A percentile compares a stretch with the other conserved stretches of the same genome.
phyloP scores from a whole-genome alignment of 2,888 invertebrate genomes.

The Hyposoter dolosus region DNA sequence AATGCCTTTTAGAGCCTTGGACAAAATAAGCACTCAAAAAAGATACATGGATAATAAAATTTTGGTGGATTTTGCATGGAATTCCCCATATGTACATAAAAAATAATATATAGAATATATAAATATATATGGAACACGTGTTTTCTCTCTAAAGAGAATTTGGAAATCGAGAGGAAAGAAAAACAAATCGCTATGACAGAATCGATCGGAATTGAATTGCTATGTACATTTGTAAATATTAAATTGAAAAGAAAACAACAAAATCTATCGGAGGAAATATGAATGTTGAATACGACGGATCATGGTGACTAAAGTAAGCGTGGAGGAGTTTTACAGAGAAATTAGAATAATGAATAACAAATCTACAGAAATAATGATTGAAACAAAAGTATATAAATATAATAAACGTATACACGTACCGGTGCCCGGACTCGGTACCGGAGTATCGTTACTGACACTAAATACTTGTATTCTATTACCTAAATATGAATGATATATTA shows the following conservation, averaged over 20 bases:
- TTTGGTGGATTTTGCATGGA: conserved; percentile 24
- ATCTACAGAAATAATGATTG: conserved; percentile 15
- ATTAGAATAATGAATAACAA: conserved; percentile 32
- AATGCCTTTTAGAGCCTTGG: conserved; percentile 6
- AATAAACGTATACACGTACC: conserved; percentile 63
- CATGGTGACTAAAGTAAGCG: conserved; percentile 65
- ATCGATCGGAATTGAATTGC: conserved; percentile 73
- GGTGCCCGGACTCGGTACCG: conserved; percentile 70
- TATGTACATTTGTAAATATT: conserved; percentile 78
- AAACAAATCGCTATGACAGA: conserved; percentile 31
- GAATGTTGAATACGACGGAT: conserved; percentile 63
- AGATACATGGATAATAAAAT: conserved; percentile 9
- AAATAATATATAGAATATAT: conserved; percentile 13
- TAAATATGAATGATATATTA: conserved; percentile 65
- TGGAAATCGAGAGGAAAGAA: conserved; percentile 12
- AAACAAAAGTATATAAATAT: conserved; percentile 45
- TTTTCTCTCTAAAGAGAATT: conserved; percentile 27
- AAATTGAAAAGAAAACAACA: conserved; percentile 50
- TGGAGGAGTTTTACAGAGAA: conserved; percentile 70
- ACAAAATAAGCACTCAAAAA: conserved; percentile 6
- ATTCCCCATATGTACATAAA: conserved; percentile 20
- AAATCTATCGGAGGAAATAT: conserved; percentile 65
- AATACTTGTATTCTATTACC: conserved; percentile 67
- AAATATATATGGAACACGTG: conserved; percentile 60
- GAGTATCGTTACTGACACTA: conserved; percentile 72